phyloP scores from a whole-genome alignment of 2,888 invertebrate genomes.

The Erebia epiphron region DNA sequence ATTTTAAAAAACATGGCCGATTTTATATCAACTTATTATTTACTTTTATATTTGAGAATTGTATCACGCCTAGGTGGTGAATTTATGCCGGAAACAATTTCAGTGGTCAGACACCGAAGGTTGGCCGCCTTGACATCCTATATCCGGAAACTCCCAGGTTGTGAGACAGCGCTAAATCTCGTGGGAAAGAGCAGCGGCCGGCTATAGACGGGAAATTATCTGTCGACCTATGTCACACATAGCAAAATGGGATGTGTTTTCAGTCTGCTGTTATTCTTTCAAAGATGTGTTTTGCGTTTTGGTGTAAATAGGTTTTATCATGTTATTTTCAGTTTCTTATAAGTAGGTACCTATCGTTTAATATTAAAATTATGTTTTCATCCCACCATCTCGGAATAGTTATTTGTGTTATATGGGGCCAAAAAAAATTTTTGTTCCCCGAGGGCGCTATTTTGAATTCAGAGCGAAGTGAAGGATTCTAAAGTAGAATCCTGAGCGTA shows the following conservation, averaged over 20 bases:
- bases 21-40: no score
- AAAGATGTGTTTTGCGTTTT: background rate
- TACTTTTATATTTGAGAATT: background rate
- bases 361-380: no score
- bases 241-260: conserved; percentile 36
- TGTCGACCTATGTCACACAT: conserved; percentile 71
- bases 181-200: conserved; percentile 71
- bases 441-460: no score
- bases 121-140: conserved; percentile 70
- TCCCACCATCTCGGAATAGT: no score
- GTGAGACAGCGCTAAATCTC: conserved; percentile 63
- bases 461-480: no score
- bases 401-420: no score
- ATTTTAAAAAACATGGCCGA: no score
- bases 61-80: background rate
- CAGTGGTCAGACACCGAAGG: conserved; percentile 57
- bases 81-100: conserved; percentile 67
- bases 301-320: background rate
- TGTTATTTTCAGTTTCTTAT: no score
- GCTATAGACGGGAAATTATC: conserved; percentile 74
- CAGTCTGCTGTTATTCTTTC: conserved; percentile 16
- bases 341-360: no score
- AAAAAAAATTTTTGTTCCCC: no score
- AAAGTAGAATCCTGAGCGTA: no score
- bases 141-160: conserved; percentile 75